Conservation (phyloP, 1,140 invertebrate genomes). For the Akabosia matsudoensis region DNA sequence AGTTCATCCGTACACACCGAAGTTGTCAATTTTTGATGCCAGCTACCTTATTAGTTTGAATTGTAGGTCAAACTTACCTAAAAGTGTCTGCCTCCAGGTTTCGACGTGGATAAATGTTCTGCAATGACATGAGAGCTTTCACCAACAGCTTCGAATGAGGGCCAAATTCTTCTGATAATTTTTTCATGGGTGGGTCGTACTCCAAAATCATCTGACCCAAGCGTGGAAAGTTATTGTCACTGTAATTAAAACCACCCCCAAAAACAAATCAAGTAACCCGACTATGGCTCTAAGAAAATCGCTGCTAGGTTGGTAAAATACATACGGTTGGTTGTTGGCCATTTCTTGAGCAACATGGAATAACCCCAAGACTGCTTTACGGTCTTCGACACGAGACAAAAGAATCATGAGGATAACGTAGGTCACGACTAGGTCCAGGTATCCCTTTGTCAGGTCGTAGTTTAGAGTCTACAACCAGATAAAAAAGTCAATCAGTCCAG, state of each 20-base stretch:
- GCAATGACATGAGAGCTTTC: slow-evolving; percentile 81
- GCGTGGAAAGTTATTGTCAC: slow-evolving; percentile 87
- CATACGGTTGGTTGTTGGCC: slow-evolving; percentile 74
- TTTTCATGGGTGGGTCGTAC: slow-evolving; percentile 93
- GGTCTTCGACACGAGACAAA: slow-evolving; percentile 91
- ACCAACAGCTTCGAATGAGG: slow-evolving; percentile 85
- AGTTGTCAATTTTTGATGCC: too few relatives aligned
- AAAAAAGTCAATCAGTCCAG: too few relatives aligned
- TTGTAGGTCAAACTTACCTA: slow-evolving; percentile 55
- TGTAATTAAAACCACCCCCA: slow-evolving; percentile 51
- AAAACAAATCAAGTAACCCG: slow-evolving; percentile 22
- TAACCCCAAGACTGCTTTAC: slow-evolving; percentile 92
- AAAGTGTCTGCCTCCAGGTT: slow-evolving; percentile 92
- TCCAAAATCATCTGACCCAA: slow-evolving; percentile 97
- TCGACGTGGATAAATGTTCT: slow-evolving; percentile 78
- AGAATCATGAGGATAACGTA: slow-evolving; percentile 96
- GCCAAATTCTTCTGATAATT: slow-evolving; percentile 93
- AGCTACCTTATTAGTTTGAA: not conserved
- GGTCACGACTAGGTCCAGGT: slow-evolving; percentile 88
- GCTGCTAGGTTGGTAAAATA: not conserved
- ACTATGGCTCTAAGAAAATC: not conserved
- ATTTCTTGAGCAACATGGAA: slow-evolving; percentile 98
- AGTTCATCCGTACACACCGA: too few relatives aligned
- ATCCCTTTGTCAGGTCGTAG: slow-evolving; percentile 93
- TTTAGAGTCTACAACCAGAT: slow-evolving; percentile 69